A percentile compares a stretch with the other conserved stretches of the same genome.
Conservation (phyloP, 2,888 invertebrate species). For the Plusia festucae region DNA sequence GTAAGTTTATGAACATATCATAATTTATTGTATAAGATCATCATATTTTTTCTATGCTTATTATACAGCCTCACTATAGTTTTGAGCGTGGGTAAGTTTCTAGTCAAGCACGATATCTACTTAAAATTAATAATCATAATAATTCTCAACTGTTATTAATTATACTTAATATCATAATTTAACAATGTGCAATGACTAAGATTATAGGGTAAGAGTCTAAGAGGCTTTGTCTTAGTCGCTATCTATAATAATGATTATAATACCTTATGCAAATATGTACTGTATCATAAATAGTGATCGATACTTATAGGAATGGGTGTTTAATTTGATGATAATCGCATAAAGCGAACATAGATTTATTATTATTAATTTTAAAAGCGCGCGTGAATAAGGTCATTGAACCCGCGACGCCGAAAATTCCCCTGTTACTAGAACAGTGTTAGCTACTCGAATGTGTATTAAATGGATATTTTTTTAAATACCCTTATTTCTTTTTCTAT, state of each 20-base stretch:
- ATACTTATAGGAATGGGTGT: neutral
- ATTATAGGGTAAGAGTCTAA: no score
- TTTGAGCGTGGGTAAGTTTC: neutral
- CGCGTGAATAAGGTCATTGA: constrained; percentile 34
- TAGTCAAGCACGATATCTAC: neutral
- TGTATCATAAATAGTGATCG: neutral
- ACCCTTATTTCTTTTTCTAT: no score
- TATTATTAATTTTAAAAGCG: constrained; percentile 11
- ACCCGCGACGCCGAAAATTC: constrained; percentile 32
- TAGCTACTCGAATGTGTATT: neutral
- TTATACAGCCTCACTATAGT: neutral
- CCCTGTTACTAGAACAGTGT: constrained; percentile 15
- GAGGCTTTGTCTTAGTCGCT: no score
- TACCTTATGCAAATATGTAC: no score
- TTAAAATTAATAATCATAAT: neutral
- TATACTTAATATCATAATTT: neutral
- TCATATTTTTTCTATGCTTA: constrained; percentile 36
- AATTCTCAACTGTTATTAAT: neutral
- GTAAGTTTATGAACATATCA: constrained; percentile 69
- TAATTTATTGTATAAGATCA: constrained; percentile 9
- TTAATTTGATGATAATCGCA: neutral
- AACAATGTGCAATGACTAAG: neutral
- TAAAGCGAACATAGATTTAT: neutral
- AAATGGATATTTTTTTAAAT: neutral
- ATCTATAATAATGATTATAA: no score